Percentiles rank a stretch among this genome's conserved stretches.
Evolutionary conservation across 2,888 invertebrate genomes (phyloP).

Genomic region (Troides oblongomaculatus): DNA sequence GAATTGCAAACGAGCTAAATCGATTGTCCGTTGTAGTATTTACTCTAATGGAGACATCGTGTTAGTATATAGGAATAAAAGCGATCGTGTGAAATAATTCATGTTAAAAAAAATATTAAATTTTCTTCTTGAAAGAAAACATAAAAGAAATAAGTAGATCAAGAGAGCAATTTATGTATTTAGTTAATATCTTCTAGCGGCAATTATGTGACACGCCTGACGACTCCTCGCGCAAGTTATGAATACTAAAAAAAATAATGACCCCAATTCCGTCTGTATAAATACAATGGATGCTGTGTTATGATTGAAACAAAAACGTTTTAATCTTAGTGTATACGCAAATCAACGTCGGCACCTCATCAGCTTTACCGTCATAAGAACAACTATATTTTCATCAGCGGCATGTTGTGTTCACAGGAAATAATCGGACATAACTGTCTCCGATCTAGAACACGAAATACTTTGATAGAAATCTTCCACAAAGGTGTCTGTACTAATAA

Average conservation of each 20-base stretch:
- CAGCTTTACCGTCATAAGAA: constrained; percentile 6
- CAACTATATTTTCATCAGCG: constrained; percentile 27
- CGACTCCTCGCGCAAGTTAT: neutral
- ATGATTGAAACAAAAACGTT: neutral
- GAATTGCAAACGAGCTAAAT: too few species aligned
- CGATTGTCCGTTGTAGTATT: too few species aligned
- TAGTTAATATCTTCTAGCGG: neutral
- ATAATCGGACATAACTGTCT: constrained; percentile 25
- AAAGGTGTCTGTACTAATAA: constrained; percentile 15
- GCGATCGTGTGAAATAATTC: too few species aligned
- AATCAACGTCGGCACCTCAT: constrained; percentile 13
- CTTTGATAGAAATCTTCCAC: constrained; percentile 18
- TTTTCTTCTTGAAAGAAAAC: too few species aligned
- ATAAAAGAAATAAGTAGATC: neutral
- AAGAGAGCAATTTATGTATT: neutral
- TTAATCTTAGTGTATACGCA: constrained; percentile 2
- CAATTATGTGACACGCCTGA: neutral
- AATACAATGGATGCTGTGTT: neutral
- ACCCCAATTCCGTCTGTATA: constrained; percentile 7
- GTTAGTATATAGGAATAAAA: too few species aligned
- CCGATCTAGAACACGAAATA: constrained; percentile 19
- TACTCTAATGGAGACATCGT: too few species aligned
- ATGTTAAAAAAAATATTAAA: too few species aligned
- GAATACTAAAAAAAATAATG: neutral
- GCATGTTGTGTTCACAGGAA: constrained; percentile 2